Conservation (phyloP, 2,113 vertebrate species). For the Albula goreensis region DNA sequence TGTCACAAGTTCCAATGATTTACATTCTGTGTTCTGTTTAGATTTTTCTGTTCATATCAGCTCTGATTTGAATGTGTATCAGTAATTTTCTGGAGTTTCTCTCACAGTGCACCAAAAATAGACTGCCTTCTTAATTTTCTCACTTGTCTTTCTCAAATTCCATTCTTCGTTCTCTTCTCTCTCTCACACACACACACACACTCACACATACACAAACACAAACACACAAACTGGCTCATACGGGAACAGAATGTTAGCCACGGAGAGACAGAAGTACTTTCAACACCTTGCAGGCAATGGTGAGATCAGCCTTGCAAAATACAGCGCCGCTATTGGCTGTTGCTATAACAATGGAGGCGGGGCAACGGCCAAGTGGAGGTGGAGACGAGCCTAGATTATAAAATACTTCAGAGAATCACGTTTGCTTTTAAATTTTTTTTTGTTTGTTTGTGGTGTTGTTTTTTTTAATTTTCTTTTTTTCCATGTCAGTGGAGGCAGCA, state of each 20-base stretch:
- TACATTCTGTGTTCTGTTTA: too few species aligned
- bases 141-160: too few species aligned
- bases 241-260: not conserved
- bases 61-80: too few species aligned
- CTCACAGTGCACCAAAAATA: too few species aligned
- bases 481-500: not conserved
- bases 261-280: slow-evolving; percentile 43
- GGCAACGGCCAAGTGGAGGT: slow-evolving; percentile 45
- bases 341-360: slow-evolving; percentile 69
- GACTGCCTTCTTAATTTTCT: too few species aligned
- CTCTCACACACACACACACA: not conserved
- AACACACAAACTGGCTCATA: not conserved
- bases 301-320: slow-evolving; percentile 43
- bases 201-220: not conserved
- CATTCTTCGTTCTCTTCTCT: not conserved
- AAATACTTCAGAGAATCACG: slow-evolving; percentile 59
- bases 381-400: slow-evolving; percentile 64
- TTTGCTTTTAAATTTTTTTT: slow-evolving; percentile 43
- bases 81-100: too few species aligned
- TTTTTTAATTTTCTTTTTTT: slow-evolving; percentile 12
- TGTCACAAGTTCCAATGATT: too few species aligned
- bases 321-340: slow-evolving; percentile 58
- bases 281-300: slow-evolving; percentile 40
- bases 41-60: too few species aligned
- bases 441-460: slow-evolving; percentile 9